These are phyloP conservation scores for Tapirus terrestris DNA, from an alignment of 2,113 vertebrate species.

Conservation along the genomic window DNA sequence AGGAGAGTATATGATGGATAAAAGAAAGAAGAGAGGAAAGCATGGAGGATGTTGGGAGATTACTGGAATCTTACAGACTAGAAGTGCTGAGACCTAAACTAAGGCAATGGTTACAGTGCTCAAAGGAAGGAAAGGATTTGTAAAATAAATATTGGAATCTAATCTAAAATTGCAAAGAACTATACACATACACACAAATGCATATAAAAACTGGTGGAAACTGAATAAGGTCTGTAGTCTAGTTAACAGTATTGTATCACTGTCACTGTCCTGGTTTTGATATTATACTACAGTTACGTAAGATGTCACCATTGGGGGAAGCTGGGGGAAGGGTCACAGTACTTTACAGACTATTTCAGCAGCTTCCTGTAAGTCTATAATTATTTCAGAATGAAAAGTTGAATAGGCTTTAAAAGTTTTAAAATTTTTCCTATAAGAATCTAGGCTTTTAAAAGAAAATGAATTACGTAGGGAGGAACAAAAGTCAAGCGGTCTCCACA, in stretches of 20 bases:
- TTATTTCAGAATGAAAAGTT: not conserved
- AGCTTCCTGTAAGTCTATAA: not conserved
- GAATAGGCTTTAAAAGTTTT: not conserved
- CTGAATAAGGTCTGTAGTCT: not conserved
- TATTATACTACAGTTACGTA: rapidly evolving
- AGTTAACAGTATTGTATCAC: no score
- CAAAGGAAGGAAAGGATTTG: not conserved
- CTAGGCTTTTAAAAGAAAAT: not conserved
- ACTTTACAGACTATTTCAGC: not conserved
- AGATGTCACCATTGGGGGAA: not conserved
- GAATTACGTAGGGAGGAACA: not conserved
- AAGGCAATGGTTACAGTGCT: not conserved
- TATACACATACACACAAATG: no score
- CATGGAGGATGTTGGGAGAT: not conserved
- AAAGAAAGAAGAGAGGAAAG: not conserved
- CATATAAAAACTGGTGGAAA: not conserved
- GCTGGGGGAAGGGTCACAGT: rapidly evolving
- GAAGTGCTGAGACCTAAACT: not conserved
- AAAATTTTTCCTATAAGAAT: not conserved
- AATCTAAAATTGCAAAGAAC: not conserved
- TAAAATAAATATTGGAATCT: not conserved
- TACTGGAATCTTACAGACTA: not conserved
- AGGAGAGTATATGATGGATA: not conserved
- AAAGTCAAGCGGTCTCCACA: not conserved
- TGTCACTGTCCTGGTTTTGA: not conserved